phyloP scores from a whole-genome alignment of 23 tunicate genomes.

The Halocynthia roretzi region DNA sequence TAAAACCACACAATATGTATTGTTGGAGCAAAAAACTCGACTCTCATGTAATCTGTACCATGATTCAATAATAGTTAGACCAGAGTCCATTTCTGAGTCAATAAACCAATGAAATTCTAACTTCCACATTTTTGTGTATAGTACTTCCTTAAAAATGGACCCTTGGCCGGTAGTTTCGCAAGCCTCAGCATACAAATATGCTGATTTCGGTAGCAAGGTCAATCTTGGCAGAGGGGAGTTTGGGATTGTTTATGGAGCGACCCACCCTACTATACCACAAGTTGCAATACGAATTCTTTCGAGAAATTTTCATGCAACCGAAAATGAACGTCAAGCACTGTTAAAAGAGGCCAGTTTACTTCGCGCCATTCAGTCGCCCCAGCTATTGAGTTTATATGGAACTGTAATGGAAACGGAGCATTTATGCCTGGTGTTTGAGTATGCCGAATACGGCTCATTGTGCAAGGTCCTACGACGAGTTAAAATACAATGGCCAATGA shows the following conservation, averaged over 20 bases:
- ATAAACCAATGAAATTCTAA: no score
- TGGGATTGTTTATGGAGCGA: conserved; percentile 6
- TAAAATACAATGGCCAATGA: conserved; percentile 32
- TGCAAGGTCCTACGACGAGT: conserved; percentile 13
- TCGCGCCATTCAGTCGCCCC: conserved; percentile 9
- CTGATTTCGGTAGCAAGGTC: not conserved
- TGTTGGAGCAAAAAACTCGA: no score
- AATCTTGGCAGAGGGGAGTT: not conserved
- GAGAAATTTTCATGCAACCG: not conserved
- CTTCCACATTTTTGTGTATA: no score
- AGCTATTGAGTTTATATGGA: conserved; percentile 29
- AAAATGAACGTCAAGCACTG: conserved; percentile 8
- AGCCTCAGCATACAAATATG: no score
- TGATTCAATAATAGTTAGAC: no score
- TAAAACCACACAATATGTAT: no score
- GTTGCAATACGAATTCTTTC: conserved; percentile 18
- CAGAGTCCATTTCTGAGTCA: no score
- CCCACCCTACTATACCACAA: conserved; percentile 1
- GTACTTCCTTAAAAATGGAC: no score
- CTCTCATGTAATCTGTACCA: no score
- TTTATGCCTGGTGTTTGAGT: conserved; percentile 47
- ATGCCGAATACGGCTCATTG: conserved; percentile 49
- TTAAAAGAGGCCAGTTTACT: conserved; percentile 28
- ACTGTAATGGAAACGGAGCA: conserved; percentile 44
- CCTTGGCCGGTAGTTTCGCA: no score